Conservation (phyloP, 1,140 invertebrate species). For the Battus philenor region DNA sequence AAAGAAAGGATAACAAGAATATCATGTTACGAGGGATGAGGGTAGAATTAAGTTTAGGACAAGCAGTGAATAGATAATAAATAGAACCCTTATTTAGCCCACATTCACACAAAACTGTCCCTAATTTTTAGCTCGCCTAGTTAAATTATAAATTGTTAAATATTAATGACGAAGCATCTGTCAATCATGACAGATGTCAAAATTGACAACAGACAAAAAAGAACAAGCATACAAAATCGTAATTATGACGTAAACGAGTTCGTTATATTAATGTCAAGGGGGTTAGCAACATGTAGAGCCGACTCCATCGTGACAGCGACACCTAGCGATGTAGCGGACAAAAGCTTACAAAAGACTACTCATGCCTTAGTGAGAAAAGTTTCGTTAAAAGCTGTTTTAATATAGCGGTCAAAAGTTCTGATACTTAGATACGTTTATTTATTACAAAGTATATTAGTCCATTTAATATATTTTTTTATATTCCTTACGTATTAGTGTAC, state of each 20-base stretch:
- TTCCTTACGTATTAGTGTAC: no score
- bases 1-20: no score
- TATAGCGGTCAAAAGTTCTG: neutral
- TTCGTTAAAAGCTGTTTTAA: neutral
- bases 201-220: slow-evolving; percentile 1
- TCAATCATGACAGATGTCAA: no score
- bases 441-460: neutral
- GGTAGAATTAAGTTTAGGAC: no score
- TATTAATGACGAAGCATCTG: no score
- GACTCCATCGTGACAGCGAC: slow-evolving; percentile 17
- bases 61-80: no score
- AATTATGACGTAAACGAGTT: slow-evolving; percentile 18
- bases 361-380: neutral
- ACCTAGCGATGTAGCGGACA: slow-evolving; percentile 21
- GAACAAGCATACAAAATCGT: slow-evolving; percentile 16
- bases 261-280: slow-evolving; percentile 20
- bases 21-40: no score
- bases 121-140: no score
- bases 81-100: no score
- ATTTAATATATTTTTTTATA: neutral
- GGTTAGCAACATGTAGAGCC: slow-evolving; percentile 25
- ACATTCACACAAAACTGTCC: no score
- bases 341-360: slow-evolving; percentile 18
- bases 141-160: no score
- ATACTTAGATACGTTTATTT: neutral